Base-by-base conservation (phyloP, 2,113 vertebrate genomes). In the Sinocyclocheilus maitianheensis region DNA sequence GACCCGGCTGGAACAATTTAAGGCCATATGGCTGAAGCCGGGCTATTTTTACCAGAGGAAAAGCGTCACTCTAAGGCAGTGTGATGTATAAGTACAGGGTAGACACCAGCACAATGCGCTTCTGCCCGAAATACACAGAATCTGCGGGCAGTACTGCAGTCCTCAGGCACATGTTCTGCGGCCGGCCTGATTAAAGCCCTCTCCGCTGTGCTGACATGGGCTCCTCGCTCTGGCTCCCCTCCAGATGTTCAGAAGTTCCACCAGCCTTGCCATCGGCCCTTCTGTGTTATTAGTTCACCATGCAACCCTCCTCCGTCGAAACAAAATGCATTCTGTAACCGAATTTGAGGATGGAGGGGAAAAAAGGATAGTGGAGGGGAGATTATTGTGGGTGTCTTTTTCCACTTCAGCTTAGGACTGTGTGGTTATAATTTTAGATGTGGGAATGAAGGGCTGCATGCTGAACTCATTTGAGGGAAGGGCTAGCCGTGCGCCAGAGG, bases 401-500 rank as follows among this genome's bases (percentile, higher is more conserved):
- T 96, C 95, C 93, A 94, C 93, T 95, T 94, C 85, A 86, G 91
- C 91, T 77, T 91, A 84, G 65, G 87, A 91, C 91, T 62, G 86
- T 89, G 82, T 86, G 74, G 88, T 94, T 94, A 87, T 94, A 94
- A 95, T 96, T 94, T 96, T 93, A 95, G 94, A 95, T 94, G 92
- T 89, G 93, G 93, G 91, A 91, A 92, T 92, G 92, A 91, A 92
- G 89, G 65, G 90, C 90, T 91, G 92, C 92, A 94, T 95, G 94
- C 89, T 95, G 95, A 95, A 95, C 94, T 95, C 94, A 95, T 95
- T 94, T 94, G 91, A 96, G 93, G 94, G 92, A 93, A 93, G 92
- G 94, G 94, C 91, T 90, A 87, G 83, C 91, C 89, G 90, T 89
- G 84, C 91, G 94, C 95, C 95, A 94, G 93, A 89, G 87, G 92